These are phyloP conservation scores for Anthopleura xanthogrammica DNA, from an alignment of 92 coral and sea anemone genomes.

Conservation along the genomic window DNA sequence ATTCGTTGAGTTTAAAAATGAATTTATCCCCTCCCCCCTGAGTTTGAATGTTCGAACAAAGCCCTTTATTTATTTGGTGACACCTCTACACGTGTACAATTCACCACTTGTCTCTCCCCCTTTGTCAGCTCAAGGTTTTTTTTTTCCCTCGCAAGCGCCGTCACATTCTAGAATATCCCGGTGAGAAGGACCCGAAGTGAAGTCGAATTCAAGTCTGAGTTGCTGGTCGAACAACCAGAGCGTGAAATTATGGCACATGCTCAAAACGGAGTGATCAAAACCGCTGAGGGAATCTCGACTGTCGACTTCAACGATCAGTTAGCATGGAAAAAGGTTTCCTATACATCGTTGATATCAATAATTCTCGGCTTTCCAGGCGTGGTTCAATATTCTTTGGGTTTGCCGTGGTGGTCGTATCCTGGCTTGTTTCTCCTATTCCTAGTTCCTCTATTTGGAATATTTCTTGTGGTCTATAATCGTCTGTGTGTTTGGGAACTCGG, in stretches of 20 bases:
- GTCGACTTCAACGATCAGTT: slow-evolving; percentile 61
- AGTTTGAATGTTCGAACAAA: not conserved
- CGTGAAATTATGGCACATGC: slow-evolving; percentile 65
- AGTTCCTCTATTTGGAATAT: slow-evolving; percentile 71
- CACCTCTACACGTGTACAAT: slow-evolving; percentile 28
- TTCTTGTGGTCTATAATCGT: slow-evolving; percentile 74
- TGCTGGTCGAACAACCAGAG: not conserved
- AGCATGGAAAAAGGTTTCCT: slow-evolving; percentile 91
- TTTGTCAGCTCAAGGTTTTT: slow-evolving; percentile 1
- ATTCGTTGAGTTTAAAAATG: not conserved
- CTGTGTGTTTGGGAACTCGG: slow-evolving; percentile 69
- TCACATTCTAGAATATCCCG: slow-evolving; percentile 7
- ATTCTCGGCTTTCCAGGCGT: slow-evolving; percentile 76
- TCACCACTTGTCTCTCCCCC: slow-evolving; percentile 9
- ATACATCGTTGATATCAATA: slow-evolving; percentile 63
- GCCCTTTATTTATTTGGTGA: slow-evolving; percentile 28
- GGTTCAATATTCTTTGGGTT: slow-evolving; percentile 64
- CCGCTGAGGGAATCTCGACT: slow-evolving; percentile 11
- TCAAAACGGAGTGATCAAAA: slow-evolving; percentile 37
- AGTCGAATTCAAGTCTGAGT: not conserved
- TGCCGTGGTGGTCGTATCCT: slow-evolving; percentile 96
- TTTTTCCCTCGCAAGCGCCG: slow-evolving; percentile 5
- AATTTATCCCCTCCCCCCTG: not conserved
- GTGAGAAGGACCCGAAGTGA: slow-evolving; percentile 2
- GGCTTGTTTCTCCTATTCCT: slow-evolving; percentile 38